Base-by-base conservation (phyloP, 23 tunicate species). In the Styela clava region DNA sequence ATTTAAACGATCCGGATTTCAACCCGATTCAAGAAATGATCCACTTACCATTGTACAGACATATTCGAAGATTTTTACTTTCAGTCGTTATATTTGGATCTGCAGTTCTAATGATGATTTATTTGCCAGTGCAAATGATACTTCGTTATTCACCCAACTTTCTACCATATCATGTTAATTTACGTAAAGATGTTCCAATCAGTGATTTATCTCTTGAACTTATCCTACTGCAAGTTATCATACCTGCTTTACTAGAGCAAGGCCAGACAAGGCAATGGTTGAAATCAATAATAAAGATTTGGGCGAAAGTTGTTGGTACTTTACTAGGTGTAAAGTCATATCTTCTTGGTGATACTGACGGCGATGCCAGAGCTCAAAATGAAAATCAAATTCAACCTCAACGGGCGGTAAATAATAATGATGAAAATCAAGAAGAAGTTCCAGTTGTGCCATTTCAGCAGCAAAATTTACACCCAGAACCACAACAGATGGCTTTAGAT, bases 11-110 rank as follows among this genome's bases (percentile, higher is more conserved):
- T 62, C 97, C 91, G 9, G 88, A 86, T 26, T 92, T 92, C 33
- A 92, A 87, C 69, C 91, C 91, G 0, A 83, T 86, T 18, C 86
- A 85, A 24, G 88, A 79, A 64, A 87, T 92, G 97, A 92, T 92
- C 31, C 90, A 92, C 31, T 78, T 86, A 0, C 86, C 92, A 63
- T 34, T 87, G 5, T 79, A 83, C 77, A 56, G 79, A 21, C 91
- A 92, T 56, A 74, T 85, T 36, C 71, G 91, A 64, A 79, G 91
- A 79, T 79, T 86, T 36, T 30, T 85, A 33, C 31, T 85, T 21
- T 85, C 89, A 24, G 61, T 68, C 19, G 78, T 78, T 32, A 78
- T 91, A 24, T 91, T 91, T 69, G 97, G 97, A 21, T 74, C 86
- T 7, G 62, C 79, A 9, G 85, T 91, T 18, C 35, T 91, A 20